A percentile compares a stretch with the other conserved stretches of the same genome.
Conservation (phyloP, 2,113 vertebrate species). For the Etheostoma cragini region DNA sequence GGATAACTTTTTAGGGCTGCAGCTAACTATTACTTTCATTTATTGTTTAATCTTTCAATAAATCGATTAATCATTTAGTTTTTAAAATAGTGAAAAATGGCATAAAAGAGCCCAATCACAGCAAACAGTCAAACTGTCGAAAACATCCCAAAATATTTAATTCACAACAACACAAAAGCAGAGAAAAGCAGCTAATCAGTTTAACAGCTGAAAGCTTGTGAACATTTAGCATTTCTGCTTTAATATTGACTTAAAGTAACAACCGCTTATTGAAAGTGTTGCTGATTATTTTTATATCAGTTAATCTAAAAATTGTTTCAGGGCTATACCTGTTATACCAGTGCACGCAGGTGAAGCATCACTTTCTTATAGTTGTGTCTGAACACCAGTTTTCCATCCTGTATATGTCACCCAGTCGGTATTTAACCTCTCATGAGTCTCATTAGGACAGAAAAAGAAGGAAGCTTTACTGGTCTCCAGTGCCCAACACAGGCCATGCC, state of each 20-base stretch:
- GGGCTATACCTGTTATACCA: neutral
- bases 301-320: neutral
- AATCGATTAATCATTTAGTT: neutral
- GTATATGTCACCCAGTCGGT: neutral
- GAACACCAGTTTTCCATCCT: conserved; percentile 2
- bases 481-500: neutral
- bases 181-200: neutral
- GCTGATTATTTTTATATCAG: neutral
- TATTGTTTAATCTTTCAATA: neutral
- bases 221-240: neutral
- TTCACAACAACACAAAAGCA: neutral
- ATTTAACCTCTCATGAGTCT: conserved; percentile 56
- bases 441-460: conserved; percentile 58
- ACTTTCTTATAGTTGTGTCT: neutral
- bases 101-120: neutral
- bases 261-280: neutral
- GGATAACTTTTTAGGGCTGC: neutral
- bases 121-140: neutral
- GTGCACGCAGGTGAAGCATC: neutral
- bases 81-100: neutral
- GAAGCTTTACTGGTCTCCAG: conserved; percentile 21
- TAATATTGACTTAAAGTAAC: neutral
- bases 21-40: neutral
- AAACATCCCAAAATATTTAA: neutral
- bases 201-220: neutral